phyloP scores from a whole-genome alignment of 2,797 vertebrate genomes.

The Capromys pilorides region DNA sequence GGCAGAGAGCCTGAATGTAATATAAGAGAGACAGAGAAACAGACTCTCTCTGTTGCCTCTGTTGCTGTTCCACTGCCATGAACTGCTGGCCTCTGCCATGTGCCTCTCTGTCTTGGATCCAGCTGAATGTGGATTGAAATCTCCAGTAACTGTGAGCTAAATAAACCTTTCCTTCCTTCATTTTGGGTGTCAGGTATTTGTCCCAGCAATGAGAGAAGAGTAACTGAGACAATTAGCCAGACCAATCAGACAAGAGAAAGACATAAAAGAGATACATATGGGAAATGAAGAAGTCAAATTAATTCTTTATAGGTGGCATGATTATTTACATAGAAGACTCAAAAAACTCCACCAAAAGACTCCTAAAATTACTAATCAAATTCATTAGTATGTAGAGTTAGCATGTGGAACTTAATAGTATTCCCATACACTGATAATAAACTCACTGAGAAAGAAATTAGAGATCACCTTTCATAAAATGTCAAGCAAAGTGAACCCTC shows the following conservation, averaged over 20 bases:
- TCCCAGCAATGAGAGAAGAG: no score
- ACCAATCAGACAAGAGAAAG: not conserved
- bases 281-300: not conserved
- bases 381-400: not conserved
- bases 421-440: not conserved
- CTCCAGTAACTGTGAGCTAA: no score
- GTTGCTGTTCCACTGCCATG: no score
- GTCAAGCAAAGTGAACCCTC: not conserved
- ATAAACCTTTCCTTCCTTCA: no score
- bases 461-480: not conserved
- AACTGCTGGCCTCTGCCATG: no score
- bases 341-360: not conserved
- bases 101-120: no score
- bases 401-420: not conserved
- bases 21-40: no score
- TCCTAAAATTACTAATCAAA: not conserved
- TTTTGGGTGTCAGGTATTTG: no score
- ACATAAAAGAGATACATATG: not conserved
- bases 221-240: not conserved
- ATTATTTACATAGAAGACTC: not conserved
- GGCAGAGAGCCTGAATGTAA: no score
- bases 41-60: no score
- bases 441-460: not conserved
- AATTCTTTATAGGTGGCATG: not conserved
- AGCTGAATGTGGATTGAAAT: no score